phyloP scores from a whole-genome alignment of 2,888 invertebrate species.

The Siphlonurus alternatus region DNA sequence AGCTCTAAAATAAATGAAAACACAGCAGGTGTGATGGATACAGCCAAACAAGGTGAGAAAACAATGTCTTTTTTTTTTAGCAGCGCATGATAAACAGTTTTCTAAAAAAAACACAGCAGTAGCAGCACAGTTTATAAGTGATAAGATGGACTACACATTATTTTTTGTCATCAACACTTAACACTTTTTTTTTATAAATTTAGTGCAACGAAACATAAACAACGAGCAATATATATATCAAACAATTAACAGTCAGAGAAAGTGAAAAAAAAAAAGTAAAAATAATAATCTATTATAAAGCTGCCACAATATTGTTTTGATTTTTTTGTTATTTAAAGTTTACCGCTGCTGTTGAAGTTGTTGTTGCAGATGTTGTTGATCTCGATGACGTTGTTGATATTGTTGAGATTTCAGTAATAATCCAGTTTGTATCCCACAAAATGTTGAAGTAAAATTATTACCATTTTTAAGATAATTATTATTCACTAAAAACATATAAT shows the following conservation, averaged over 20 bases:
- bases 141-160: neutral
- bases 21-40: neutral
- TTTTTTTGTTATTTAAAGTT: neutral
- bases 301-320: neutral
- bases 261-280: neutral
- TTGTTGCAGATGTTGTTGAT: neutral
- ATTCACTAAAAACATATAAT: neutral
- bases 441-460: neutral
- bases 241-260: neutral
- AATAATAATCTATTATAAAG: neutral
- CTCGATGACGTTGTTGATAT: neutral
- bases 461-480: neutral
- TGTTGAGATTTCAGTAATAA: neutral
- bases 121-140: neutral
- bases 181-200: neutral
- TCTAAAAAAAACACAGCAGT: neutral
- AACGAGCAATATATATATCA: neutral
- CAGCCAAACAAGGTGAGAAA: too few relatives aligned
- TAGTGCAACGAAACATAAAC: neutral
- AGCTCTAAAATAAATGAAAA: neutral
- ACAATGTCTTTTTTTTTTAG: neutral
- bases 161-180: neutral
- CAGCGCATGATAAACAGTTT: neutral
- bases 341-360: neutral
- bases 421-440: neutral